Evolutionary conservation across 2,888 invertebrate genomes (phyloP), one percentile per base, ranked within the genome.

Genomic region (Conomelus anceps): DNA sequence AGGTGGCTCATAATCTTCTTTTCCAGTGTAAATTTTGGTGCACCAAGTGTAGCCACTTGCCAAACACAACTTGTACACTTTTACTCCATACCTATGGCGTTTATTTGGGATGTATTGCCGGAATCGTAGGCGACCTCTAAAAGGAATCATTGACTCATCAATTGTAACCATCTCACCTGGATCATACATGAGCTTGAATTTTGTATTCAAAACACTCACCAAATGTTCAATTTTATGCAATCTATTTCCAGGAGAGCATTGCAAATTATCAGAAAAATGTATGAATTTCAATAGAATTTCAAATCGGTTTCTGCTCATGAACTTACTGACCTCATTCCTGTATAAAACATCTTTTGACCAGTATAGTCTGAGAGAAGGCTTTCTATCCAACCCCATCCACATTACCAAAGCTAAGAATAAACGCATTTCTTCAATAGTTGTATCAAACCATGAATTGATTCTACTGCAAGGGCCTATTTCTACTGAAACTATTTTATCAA

Each of bases 121-220:
- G n/a, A n/a, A n/a, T n/a, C 84, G 20, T 6, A 93, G 90, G 86
- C 92, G 89, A 20, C 92, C 92, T 26, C 92, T 90, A 92, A 91
- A 93, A 13, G 92, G 92, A 26, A 93, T 91, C 92, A 93, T 92
- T 63, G 91, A 90, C 90, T 93, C 92, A n/a, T n/a, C n/a, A n/a
- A n/a, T n/a, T n/a, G n/a, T n/a, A n/a, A n/a, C n/a, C n/a, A 88
- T 89, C 91, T 92, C 91, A 22, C 91, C 92, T 0, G 92, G 92
- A 24, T 17, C 85, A 17, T 41, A 86, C 29, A 86, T 6, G 24
- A 34, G 23, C 29, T 85, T n/a, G 23, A 88, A 90, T n/a, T 22
- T 29, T 9, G n/a, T 34, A 89, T 89, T 90, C 23, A 90, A 24
- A 24, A 85, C 29, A 63, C 22, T 26, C 13, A 90, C 6, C 26